Evolutionary conservation across 2,888 invertebrate species (phyloP), one percentile per base, ranked within the genome.

Genomic region (Sesia bembeciformis): DNA sequence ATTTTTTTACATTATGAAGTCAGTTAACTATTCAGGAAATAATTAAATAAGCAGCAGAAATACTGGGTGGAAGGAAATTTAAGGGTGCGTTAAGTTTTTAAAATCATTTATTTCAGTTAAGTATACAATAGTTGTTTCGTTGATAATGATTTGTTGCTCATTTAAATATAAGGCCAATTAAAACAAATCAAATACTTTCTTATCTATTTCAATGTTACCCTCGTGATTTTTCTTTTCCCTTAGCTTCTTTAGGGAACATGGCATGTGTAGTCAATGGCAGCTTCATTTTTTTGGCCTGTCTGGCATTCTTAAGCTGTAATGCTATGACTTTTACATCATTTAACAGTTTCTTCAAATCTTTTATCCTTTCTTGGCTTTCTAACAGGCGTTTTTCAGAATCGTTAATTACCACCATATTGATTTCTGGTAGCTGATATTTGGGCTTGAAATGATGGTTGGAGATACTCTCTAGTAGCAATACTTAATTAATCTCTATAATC

Each of bases 311-410:
- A 3, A 84, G 54, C 53, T 86, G 86, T 7, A 63, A 7, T 1
- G 84, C 74, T 0, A 87, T 67, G 38, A 68, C 67, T 57, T 75
- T 76, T 0, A 79, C 76, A 56, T 76, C 71, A n/a, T 66, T 76
- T 0, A 86, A 56, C 53, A 65, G 75, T 39, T 56, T 68, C 40
- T 58, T 68, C 3, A 78, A 52, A 7, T 68, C 60, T 7, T 82
- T 74, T 7, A 81, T 66, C 6, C 72, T 68, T 4, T 60, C 68
- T 7, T 72, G 67, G 43, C 68, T 67, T 5, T 73, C 70, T 0
- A 62, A 40, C 2, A 67, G 57, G 56, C 84, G 81, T 3, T 76
- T 65, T 0, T 86, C 81, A 1, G 75, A 56, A 8, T 82, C 80
- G 7, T 76, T 72, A 56, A 60, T 62, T 6, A 72, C 69, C 1